These are phyloP conservation scores for Zeuzera pyrina DNA, from an alignment of 2,888 invertebrate species.

Conservation along the genomic window DNA sequence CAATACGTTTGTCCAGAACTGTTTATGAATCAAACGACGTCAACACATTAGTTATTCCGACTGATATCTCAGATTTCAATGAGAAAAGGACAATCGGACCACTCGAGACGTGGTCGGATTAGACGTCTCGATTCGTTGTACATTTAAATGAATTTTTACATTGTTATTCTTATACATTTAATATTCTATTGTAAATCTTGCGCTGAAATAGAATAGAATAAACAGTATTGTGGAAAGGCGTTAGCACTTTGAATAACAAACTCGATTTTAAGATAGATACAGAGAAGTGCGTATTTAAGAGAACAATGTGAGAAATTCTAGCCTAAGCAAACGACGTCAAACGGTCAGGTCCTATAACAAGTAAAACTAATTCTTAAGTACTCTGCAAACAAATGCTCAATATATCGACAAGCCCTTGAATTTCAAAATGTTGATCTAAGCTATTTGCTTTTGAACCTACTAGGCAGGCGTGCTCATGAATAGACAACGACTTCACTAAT, in stretches of 20 bases:
- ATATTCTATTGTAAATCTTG: slow-evolving; percentile 27
- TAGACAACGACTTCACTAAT: slow-evolving; percentile 23
- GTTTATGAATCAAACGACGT: slow-evolving; percentile 43
- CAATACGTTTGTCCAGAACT: slow-evolving; percentile 26
- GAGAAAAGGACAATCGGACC: slow-evolving; percentile 31
- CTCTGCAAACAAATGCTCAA: slow-evolving; percentile 31
- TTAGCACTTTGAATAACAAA: slow-evolving; percentile 13
- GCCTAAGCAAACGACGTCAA: slow-evolving; percentile 22
- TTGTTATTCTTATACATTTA: slow-evolving; percentile 26
- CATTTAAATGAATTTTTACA: slow-evolving; percentile 39
- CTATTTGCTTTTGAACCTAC: slow-evolving; percentile 34
- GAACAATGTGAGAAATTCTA: slow-evolving; percentile 8
- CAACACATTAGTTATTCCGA: slow-evolving; percentile 44
- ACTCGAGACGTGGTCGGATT: slow-evolving; percentile 57
- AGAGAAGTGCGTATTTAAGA: neutral
- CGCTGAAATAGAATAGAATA: too few relatives aligned
- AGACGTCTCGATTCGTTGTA: slow-evolving; percentile 48
- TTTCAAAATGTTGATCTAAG: slow-evolving; percentile 43
- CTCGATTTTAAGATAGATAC: neutral
- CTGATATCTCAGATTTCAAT: slow-evolving; percentile 33
- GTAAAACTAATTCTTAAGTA: slow-evolving; percentile 28
- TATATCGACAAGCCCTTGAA: slow-evolving; percentile 41
- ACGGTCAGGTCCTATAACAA: slow-evolving; percentile 25
- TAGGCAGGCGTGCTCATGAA: slow-evolving; percentile 23
- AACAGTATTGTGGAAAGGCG: slow-evolving; percentile 13